Base-by-base conservation (phyloP, 2,797 vertebrate genomes). In the Champsocephalus esox region DNA sequence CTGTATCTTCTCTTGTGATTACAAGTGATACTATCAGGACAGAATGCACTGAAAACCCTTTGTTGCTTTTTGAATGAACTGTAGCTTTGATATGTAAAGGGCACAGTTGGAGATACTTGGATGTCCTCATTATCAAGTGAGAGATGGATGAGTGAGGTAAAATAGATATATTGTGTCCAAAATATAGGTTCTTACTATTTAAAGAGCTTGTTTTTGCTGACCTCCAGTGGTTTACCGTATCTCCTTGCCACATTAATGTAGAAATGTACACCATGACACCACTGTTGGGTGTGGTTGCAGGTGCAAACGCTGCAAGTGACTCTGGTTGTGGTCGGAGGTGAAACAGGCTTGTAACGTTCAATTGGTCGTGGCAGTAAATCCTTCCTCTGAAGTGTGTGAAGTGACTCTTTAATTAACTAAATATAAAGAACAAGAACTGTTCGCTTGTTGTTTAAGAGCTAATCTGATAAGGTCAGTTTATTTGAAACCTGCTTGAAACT, bases 1-100 rank as follows among this genome's bases (percentile, higher is more conserved):
- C 44, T 57, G 54, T 50, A 54, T 77, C 59, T 70, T 68, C 50
- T 73, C 60, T 54, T 65, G 12, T 66, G 54, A 78, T 66, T 66
- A 66, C 52, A 56, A 43, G 38, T 14, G 43, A 45, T 52, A 75
- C 21, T 6, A 54, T 69, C 55, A 76, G 73, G 49, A 66, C 70
- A 80, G 38, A 76, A 62, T 61, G 17, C 12, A 34, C 38, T 45
- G 12, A 43, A 11, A 24, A 19, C 19, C 51, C 19, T 64, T 44
- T 73, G 46, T 68, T 69, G 3, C 32, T 69, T 44, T 68, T 56
- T 60, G 7, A n/a, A 65, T 41, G 38, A 3, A n/a, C 34, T 68
- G 32, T 51, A 49, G 7, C 38, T 58, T 58, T 38, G n/a, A 55
- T 64, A 51, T 66, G 17, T 45, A 4, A 38, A 17, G 17, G 16